Conservation (phyloP, 2,113 vertebrate genomes). For the Strix uralensis region DNA sequence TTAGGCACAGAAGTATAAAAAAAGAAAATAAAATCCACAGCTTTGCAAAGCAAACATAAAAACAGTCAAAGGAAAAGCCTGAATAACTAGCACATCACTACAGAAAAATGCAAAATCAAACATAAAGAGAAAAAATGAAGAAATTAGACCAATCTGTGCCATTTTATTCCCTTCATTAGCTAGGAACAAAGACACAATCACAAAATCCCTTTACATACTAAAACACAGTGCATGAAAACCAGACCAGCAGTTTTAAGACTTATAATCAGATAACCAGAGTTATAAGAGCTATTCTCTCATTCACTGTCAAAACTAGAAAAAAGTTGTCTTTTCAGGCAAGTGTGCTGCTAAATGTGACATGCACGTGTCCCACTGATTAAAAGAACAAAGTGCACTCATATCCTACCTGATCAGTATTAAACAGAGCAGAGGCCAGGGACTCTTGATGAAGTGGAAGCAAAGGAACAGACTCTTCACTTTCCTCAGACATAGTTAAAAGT, state of each 20-base stretch:
- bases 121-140: background rate
- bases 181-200: background rate
- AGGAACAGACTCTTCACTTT: constrained; percentile 66
- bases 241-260: background rate
- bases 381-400: constrained; percentile 54
- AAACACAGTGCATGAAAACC: background rate
- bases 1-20: background rate
- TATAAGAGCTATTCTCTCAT: background rate
- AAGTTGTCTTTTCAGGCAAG: background rate
- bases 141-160: background rate
- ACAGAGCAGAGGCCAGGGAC: constrained; percentile 51
- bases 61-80: background rate
- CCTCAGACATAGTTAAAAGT: constrained; percentile 64
- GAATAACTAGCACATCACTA: background rate
- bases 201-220: background rate
- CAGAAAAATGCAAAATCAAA: background rate
- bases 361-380: constrained; percentile 20
- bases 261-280: background rate
- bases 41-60: background rate
- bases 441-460: constrained; percentile 67
- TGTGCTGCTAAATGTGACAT: background rate
- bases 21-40: background rate
- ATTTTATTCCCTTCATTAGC: background rate
- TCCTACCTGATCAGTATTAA: constrained; percentile 60
- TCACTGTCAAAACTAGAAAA: background rate